Conservation (phyloP, 2,888 invertebrate species). For the Acanthopleura granulata region DNA sequence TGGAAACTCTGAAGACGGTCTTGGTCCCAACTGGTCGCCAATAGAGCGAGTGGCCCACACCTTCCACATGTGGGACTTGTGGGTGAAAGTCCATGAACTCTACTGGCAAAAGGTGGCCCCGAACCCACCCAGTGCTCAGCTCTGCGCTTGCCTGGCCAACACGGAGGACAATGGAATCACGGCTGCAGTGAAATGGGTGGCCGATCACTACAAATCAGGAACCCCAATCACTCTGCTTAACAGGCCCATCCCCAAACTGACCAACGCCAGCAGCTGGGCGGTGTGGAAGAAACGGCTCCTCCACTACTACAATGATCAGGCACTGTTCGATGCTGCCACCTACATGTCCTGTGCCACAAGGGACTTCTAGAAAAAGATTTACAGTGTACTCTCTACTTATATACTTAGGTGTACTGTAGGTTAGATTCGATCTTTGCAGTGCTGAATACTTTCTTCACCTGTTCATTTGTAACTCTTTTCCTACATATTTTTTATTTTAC, state of each 20-base stretch:
- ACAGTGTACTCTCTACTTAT: too few species aligned
- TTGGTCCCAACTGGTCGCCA: slow-evolving; percentile 56
- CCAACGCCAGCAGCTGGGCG: slow-evolving; percentile 46
- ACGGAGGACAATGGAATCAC: slow-evolving; percentile 48
- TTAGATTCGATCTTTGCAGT: too few species aligned
- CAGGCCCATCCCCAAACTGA: slow-evolving; percentile 54
- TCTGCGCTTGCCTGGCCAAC: slow-evolving; percentile 47
- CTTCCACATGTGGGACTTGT: slow-evolving; percentile 58
- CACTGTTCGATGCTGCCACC: slow-evolving; percentile 49
- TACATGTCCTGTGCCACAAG: slow-evolving; percentile 50
- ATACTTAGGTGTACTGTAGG: background rate
- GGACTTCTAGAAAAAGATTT: slow-evolving; percentile 16
- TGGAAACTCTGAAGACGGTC: slow-evolving; percentile 49
- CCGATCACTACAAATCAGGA: slow-evolving; percentile 53
- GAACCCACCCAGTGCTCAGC: slow-evolving; percentile 34
- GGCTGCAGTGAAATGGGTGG: slow-evolving; percentile 48
- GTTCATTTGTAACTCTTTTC: too few species aligned
- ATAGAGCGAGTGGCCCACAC: slow-evolving; percentile 52
- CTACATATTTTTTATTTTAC: too few species aligned
- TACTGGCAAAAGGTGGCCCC: slow-evolving; percentile 32
- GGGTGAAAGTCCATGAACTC: slow-evolving; percentile 30
- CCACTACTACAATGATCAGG: slow-evolving; percentile 52
- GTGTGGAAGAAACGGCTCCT: slow-evolving; percentile 54
- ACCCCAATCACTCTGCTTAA: slow-evolving; percentile 59
- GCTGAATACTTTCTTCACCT: too few species aligned